Conservation (phyloP, 2,888 invertebrate species). For the Azorinus chamasolen region DNA sequence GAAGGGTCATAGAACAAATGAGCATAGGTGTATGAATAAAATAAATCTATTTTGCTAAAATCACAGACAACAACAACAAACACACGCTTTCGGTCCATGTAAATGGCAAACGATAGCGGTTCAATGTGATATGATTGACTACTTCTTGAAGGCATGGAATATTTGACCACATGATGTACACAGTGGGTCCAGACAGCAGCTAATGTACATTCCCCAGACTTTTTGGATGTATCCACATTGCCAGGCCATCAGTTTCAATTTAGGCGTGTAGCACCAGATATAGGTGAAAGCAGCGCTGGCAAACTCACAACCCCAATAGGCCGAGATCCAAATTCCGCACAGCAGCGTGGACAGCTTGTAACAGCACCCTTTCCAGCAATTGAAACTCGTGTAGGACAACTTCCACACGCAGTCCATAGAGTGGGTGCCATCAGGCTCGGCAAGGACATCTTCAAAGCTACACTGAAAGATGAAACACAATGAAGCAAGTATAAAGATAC, state of each 20-base stretch:
- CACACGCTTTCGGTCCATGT: too few species aligned
- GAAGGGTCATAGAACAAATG: too few species aligned
- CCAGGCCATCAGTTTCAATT: slow-evolving; percentile 90
- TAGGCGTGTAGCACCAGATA: slow-evolving; percentile 92
- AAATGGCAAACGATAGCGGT: too few species aligned
- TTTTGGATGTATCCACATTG: slow-evolving; percentile 80
- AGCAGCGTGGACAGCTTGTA: slow-evolving; percentile 91
- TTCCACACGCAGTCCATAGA: slow-evolving; percentile 91
- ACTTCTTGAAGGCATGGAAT: slow-evolving; percentile 50
- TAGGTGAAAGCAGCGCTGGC: slow-evolving; percentile 88
- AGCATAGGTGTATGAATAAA: too few species aligned
- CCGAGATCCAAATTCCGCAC: slow-evolving; percentile 90
- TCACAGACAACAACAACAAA: too few species aligned
- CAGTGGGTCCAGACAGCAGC: slow-evolving; percentile 43
- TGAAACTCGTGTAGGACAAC: slow-evolving; percentile 89
- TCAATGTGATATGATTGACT: too few species aligned
- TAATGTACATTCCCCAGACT: slow-evolving; percentile 26
- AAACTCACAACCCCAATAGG: slow-evolving; percentile 87
- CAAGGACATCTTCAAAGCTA: slow-evolving; percentile 52
- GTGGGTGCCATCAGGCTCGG: slow-evolving; percentile 81
- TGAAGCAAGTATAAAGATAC: too few species aligned
- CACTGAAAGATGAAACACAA: slow-evolving; percentile 20
- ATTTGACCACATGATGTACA: slow-evolving; percentile 40
- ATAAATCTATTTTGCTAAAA: too few species aligned
- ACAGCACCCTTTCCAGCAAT: slow-evolving; percentile 90